These are phyloP conservation scores for Upupa epops DNA, from an alignment of 2,113 vertebrate genomes.

Conservation along the genomic window DNA sequence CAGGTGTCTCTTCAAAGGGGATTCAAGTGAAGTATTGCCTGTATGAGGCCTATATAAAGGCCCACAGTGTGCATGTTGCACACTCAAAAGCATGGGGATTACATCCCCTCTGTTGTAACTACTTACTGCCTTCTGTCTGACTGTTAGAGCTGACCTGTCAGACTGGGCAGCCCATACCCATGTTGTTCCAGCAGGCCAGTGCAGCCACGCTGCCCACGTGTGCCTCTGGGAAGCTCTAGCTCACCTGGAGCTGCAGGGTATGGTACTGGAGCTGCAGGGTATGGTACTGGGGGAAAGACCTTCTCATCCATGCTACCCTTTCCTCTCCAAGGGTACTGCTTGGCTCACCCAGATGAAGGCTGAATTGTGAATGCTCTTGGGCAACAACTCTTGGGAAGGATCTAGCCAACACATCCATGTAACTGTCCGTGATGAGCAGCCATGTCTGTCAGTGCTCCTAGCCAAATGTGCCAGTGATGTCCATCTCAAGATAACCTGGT, in stretches of 20 bases:
- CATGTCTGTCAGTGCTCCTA: background rate
- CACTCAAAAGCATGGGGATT: background rate
- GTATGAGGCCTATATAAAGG: background rate
- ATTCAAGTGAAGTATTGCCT: background rate
- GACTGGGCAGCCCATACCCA: fast-evolving
- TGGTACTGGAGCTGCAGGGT: background rate
- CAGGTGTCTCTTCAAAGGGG: background rate
- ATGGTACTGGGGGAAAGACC: background rate
- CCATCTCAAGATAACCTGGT: background rate
- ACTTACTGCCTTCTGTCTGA: background rate
- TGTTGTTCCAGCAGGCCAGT: background rate
- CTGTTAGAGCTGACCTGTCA: background rate
- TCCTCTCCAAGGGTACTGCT: background rate
- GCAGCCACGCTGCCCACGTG: background rate
- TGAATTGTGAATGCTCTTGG: background rate
- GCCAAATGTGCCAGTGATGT: background rate
- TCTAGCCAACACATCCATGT: background rate
- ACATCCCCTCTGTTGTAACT: background rate
- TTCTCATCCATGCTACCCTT: background rate
- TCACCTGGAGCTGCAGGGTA: background rate
- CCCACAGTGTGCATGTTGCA: background rate
- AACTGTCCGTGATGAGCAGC: background rate
- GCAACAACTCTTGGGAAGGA: background rate
- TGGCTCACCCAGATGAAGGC: background rate
- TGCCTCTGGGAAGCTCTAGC: background rate